Evolutionary conservation across 2,113 vertebrate genomes (phyloP).

Genomic region (Bufo gargarizans): DNA sequence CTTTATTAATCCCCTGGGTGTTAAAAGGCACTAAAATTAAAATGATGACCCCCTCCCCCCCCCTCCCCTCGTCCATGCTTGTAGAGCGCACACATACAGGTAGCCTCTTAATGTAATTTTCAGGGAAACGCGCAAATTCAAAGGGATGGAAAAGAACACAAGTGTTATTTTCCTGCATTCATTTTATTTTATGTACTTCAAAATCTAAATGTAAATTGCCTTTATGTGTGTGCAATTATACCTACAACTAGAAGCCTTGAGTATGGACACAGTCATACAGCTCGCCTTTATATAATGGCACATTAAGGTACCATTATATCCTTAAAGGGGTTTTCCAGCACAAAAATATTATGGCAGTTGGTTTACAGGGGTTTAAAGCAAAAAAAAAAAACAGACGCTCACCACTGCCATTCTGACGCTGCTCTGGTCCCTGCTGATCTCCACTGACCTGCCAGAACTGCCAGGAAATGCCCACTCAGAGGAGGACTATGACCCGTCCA

Average conservation of each 20-base stretch:
- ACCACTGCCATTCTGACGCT: no score
- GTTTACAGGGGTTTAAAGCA: no score
- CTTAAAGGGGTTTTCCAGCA: no score
- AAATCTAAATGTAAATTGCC: neutral
- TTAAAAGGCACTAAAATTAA: neutral
- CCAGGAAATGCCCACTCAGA: no score
- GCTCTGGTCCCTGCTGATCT: no score
- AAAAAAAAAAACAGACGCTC: no score
- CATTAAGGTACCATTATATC: no score
- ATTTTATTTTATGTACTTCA: neutral
- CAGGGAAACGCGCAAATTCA: neutral
- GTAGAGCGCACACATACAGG: neutral
- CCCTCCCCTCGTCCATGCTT: neutral
- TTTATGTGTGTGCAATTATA: neutral
- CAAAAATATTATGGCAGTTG: no score
- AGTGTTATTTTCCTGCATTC: neutral
- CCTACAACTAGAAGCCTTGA: neutral
- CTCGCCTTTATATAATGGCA: neutral
- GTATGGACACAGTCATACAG: no score
- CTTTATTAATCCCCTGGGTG: neutral
- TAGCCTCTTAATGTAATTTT: neutral
- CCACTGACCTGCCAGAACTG: no score
- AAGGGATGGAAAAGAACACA: neutral
- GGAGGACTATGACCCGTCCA: no score
- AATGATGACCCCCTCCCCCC: neutral